Evolutionary conservation across 2,113 vertebrate genomes (phyloP), one percentile per base, ranked within the genome.

Genomic region (Meles meles): DNA sequence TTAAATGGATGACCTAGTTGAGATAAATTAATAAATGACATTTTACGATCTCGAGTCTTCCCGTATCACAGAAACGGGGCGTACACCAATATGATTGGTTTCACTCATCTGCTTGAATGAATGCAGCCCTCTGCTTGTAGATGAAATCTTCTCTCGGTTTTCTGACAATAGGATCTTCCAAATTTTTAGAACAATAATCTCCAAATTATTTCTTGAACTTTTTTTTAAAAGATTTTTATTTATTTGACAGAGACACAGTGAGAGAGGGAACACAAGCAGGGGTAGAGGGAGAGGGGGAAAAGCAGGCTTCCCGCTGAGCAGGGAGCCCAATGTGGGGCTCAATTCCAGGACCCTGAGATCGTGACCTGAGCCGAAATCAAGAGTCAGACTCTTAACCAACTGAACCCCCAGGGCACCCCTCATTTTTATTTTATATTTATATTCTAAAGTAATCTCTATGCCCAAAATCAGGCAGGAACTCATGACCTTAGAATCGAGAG

Each of bases 1-100:
- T 95, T 90, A 80, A 85, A 90, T 65, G 55, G 44, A 55, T 72
- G 77, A 93, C 37, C 39, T 94, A 93, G 84, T n/a, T 92, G 67
- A 31, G 71, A 81, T 69, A 71, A 86, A 84, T 63, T 88, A 85
- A 94, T 47, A 94, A 74, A 27, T n/a, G 80, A 34, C 77, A 94
- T 85, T 92, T 86, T 61, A 42, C 44, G 31, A 61, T 76, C 83
- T 52, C 37, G 49, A 85, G 27, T 95, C 55, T 82, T 97, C 44
- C 44, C 25, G 0, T 84, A 39, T 65, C 63, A 82, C 49, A n/a
- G 9, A 29, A 55, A 63, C 21, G 44, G 37, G 37, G 65, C 6
- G n/a, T 29, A 49, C 57, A 49, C 76, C 37, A 37, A 44, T 42
- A 52, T 34, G 23, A 71, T 7, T 52, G 69, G 20, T 27, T 79